Base-by-base conservation (phyloP, 2,113 vertebrate genomes). In the Rhombomys opimus region DNA sequence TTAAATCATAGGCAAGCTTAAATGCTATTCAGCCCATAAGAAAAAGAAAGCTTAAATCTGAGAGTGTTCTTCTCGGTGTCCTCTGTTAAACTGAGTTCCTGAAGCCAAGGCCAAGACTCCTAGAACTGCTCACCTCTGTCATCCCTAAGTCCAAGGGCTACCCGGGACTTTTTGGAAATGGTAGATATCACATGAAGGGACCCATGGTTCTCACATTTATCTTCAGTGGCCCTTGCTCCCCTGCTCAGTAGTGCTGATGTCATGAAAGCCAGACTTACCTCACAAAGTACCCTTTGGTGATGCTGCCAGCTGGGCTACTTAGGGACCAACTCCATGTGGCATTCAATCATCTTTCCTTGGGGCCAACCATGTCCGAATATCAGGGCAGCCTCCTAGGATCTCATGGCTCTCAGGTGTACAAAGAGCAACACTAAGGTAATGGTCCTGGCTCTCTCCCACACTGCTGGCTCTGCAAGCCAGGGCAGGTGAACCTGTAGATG, bases 241-340 rank as follows among this genome's bases (percentile, higher is more conserved):
- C 61, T 78, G 54, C 11, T 94, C 90, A 80, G 35, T 63, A 61
- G 63, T 76, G 50, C 91, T 95, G 97, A 95, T 89, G 95, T 96
- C 96, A 97, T 54, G 32, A 50, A 96, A 80, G 59, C 41, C 75
- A 97, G 77, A 30, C n/a, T 72, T 25, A 96, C 86, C 67, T 97
- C 97, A 98, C 87, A 97, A 96, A 97, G 86, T 68, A 23, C 4
- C 38, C 50, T 38, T 46, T 92, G 86, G 78, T 97, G 97, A 95
- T 96, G 95, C 91, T 85, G 68, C 32, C 50, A 65, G 67, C 82
- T 54, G n/a, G 61, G 14, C 82, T 38, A 38, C 50, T 86, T 61
- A 52, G 87, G 38, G 57, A 4, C 77, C 91, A 77, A 4, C 20
- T 50, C 41, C 63, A 8, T 5, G 15, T 10, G 68, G 11, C 77